Conservation (phyloP, 2,797 vertebrate genomes). For the Catostomus latipinnis region DNA sequence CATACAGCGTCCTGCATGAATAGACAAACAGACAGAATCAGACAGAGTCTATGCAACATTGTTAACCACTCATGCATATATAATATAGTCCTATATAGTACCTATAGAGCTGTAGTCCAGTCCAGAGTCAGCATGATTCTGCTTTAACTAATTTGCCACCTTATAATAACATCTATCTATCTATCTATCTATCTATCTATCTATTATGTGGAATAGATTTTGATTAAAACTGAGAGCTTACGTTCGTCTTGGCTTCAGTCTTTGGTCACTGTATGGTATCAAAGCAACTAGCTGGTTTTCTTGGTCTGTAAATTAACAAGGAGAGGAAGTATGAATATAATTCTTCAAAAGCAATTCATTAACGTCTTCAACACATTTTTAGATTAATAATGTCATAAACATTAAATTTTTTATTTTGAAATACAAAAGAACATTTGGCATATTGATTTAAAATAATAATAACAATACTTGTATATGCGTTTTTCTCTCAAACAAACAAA, state of each 20-base stretch:
- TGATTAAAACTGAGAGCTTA: constrained; percentile 18
- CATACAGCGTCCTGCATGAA: constrained; percentile 88
- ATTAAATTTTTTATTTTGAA: too few relatives aligned
- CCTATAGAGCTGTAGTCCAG: too few relatives aligned
- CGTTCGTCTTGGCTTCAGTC: constrained; percentile 62
- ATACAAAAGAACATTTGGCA: too few relatives aligned
- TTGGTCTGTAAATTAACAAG: constrained; percentile 44
- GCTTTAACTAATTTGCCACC: too few relatives aligned
- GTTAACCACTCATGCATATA: background rate
- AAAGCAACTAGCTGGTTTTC: constrained; percentile 62
- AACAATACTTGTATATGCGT: too few relatives aligned
- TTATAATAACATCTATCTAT: too few relatives aligned
- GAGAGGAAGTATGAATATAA: background rate
- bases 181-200: too few relatives aligned
- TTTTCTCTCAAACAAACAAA: too few relatives aligned
- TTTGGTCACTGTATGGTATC: constrained; percentile 63
- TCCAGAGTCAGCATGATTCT: background rate
- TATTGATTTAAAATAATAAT: too few relatives aligned
- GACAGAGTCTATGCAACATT: background rate
- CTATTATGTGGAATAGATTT: background rate
- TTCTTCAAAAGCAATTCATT: too few relatives aligned
- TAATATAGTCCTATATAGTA: background rate
- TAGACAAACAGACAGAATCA: background rate
- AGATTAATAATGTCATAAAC: too few relatives aligned
- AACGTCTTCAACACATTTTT: too few relatives aligned